Base-by-base conservation (phyloP, 1,140 invertebrate species). In the Zaprionus ghesquierei region DNA sequence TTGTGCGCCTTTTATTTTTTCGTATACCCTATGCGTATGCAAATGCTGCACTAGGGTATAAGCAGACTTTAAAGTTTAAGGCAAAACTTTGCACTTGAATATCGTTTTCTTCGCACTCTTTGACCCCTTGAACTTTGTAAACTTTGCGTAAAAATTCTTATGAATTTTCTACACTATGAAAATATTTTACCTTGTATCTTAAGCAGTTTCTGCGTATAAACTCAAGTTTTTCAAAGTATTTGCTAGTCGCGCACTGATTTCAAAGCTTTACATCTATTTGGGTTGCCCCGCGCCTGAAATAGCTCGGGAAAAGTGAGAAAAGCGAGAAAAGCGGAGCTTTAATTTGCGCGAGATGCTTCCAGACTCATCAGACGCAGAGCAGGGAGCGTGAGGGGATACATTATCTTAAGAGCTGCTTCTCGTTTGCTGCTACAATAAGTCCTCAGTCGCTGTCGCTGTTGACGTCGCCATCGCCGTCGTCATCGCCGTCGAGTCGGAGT, bases 391-490 rank as follows among this genome's bases (percentile, higher is more conserved):
- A 20, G 18, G 27, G 35, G 63, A 41, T 55, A 82, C 82, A 86
- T 87, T 86, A 86, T 86, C 82, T 87, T 69, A 79, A 79, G 72
- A 73, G 75, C 68, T 55, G 64, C 60, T 51, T 38, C 62, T 71
- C 69, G 46, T 77, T 59, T 63, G 60, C 74, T 73, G 54, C 63
- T 59, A 87, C 79, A 82, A 87, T 86, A 87, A 87, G 79, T 87
- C 82, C 75, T 54, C 71, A 65, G 72, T 41, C 41, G 46, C 33
- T 3, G 29, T 44, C 25, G 9, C 35, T 5, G 31, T 12, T 38
- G 66, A 20, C 60, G 62, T 27, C 20, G 27, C 31, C 63, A 64
- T 33, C n/a, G n/a, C 38, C n/a, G 41, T 46, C 56, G 18, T 22
- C 23, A 23, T 33, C 54, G 56, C 35, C 66, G 64, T 27, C 15